Evolutionary conservation across 2,113 vertebrate species (phyloP), one percentile per base, ranked within the genome.

Genomic region (Zosterops japonicus): DNA sequence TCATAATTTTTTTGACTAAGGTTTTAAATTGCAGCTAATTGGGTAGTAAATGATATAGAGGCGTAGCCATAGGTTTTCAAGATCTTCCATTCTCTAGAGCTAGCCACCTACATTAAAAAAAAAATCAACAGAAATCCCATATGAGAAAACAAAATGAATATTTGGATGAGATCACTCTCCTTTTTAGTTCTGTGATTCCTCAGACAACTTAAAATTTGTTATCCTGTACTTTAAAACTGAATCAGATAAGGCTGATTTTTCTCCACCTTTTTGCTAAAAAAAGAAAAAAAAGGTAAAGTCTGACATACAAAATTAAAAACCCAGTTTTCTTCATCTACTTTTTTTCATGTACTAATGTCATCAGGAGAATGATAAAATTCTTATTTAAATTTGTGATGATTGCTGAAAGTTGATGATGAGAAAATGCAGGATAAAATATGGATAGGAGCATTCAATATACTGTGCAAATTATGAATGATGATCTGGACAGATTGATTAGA

Each of bases 401-500:
- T 85, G 74, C 39, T 94, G 39, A 52, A 95, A 89, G 24, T 70
- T 82, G 50, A 56, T 94, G 55, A 93, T 96, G 78, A 95, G 57
- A 96, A 96, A 96, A 95, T 86, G 78, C 8, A 82, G 86, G 55
- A 95, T 91, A 64, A 97, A 96, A 93, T 95, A 94, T 61, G 78
- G 68, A 92, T 89, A 93, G 87, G 83, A 95, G 13, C 47, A 92
- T 74, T 96, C 89, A 93, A 74, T 89, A 89, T 76, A 77, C n/a
- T 65, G 87, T 93, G 83, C 70, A 96, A 97, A 97, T 97, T 96
- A 88, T 95, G 91, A 96, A 95, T 95, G 93, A 91, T 90, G 96
- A 97, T 95, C 96, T 96, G 89, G 91, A 96, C 83, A 95, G 87
- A 96, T 89, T 95, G 89, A 95, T 97, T 97, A 92, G 87, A 93